Percentiles rank a stretch among this genome's conserved stretches.
Evolutionary conservation across 1,140 invertebrate species (phyloP).

Genomic region (Anadara kagoshimensis): DNA sequence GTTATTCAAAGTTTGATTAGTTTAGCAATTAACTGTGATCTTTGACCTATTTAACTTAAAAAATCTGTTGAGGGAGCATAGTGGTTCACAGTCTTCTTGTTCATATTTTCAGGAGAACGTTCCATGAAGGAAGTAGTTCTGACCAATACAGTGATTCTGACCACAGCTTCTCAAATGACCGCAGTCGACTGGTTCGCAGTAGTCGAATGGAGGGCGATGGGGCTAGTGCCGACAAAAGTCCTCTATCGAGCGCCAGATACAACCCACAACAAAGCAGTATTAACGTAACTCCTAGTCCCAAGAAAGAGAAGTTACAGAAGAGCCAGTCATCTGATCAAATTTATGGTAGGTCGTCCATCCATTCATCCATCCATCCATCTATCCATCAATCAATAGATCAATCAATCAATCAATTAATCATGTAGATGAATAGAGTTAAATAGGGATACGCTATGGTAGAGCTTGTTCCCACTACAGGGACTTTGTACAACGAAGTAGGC

Average conservation of each 20-base stretch:
- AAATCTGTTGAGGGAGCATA: too few relatives aligned
- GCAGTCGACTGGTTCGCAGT: neutral
- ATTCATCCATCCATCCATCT: too few relatives aligned
- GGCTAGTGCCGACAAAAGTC: constrained; percentile 51
- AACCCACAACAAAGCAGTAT: constrained; percentile 29
- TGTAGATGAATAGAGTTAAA: too few relatives aligned
- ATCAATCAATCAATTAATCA: too few relatives aligned
- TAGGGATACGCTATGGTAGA: too few relatives aligned
- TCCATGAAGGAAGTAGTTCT: constrained; percentile 53
- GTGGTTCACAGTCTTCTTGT: too few relatives aligned
- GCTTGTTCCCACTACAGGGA: too few relatives aligned
- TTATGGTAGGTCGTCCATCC: constrained; percentile 22
- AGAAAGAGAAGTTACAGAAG: constrained; percentile 32
- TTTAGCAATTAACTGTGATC: too few relatives aligned
- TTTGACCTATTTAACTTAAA: too few relatives aligned
- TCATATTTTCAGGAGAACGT: constrained; percentile 28
- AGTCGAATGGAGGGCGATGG: constrained; percentile 39
- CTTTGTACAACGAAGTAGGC: too few relatives aligned
- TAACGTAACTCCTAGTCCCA: constrained; percentile 28
- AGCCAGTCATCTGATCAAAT: constrained; percentile 43
- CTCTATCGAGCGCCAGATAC: constrained; percentile 34
- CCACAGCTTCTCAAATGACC: constrained; percentile 39
- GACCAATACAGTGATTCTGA: constrained; percentile 55
- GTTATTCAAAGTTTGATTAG: too few relatives aligned
- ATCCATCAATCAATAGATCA: too few relatives aligned